Percentiles rank a stretch among this genome's conserved stretches.
Conservation (phyloP, 2,888 invertebrate genomes). For the Tuberolachnus salignus region DNA sequence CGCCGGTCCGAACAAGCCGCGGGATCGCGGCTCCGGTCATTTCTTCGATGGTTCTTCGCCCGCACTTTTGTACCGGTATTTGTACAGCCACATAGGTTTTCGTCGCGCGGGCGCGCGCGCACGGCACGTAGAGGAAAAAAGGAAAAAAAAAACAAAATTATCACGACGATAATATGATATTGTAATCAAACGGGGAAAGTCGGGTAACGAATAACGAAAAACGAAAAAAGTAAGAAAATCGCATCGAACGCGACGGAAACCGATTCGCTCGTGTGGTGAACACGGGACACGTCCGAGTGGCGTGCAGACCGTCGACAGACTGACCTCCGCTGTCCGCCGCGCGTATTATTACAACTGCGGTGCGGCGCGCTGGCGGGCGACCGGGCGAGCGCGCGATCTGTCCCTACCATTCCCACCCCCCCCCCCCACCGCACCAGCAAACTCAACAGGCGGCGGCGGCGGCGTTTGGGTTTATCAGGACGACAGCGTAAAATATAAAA, state of each 20-base stretch:
- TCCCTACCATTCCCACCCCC: neutral
- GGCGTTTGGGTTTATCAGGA: conserved; percentile 29
- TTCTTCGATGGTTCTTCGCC: conserved; percentile 28
- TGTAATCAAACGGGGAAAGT: neutral
- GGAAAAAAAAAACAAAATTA: neutral
- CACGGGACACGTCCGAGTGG: neutral
- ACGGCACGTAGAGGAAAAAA: neutral
- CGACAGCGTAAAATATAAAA: neutral
- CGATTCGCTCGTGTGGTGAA: neutral
- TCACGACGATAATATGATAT: neutral
- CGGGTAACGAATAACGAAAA: neutral
- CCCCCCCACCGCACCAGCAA: neutral
- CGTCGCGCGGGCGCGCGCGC: conserved; percentile 1
- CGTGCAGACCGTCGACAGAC: conserved; percentile 19
- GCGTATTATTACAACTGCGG: neutral
- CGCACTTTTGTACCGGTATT: conserved; percentile 44
- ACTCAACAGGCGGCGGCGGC: neutral
- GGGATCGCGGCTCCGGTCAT: conserved; percentile 28
- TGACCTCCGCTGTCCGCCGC: conserved; percentile 24
- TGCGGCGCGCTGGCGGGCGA: conserved; percentile 1
- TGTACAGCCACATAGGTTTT: conserved; percentile 50
- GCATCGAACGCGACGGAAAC: neutral
- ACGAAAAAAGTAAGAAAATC: neutral
- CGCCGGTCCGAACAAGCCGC: conserved; percentile 6
- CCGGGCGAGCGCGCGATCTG: neutral